phyloP scores from a whole-genome alignment of 2,797 vertebrate genomes.

The Molossus molossus region DNA sequence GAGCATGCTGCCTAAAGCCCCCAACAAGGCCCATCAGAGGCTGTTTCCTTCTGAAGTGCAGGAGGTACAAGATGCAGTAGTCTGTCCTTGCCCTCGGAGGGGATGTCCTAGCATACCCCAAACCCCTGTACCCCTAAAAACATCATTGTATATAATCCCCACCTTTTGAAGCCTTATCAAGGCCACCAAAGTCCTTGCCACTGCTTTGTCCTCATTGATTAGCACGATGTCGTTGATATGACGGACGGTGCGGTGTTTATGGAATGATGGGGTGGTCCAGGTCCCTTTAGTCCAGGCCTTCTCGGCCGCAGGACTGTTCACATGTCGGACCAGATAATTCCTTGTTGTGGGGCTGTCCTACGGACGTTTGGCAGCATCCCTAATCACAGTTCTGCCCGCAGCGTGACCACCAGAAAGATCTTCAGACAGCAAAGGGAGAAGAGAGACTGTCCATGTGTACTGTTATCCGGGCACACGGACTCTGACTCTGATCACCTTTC shows the following conservation, averaged over 20 bases:
- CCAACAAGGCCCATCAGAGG: not conserved
- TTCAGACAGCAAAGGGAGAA: not conserved
- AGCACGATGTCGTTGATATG: rapidly evolving
- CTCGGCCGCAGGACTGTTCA: not conserved
- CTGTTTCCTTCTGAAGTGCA: not conserved
- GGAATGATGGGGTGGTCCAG: too few species aligned
- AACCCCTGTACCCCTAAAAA: not conserved
- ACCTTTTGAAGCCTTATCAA: not conserved
- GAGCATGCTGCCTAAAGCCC: not conserved
- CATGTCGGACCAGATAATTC: not conserved
- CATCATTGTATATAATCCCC: rapidly evolving
- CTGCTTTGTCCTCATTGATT: not conserved
- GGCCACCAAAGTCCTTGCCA: not conserved
- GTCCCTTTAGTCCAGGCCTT: not conserved
- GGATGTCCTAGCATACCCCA: not conserved
- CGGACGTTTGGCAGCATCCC: not conserved
- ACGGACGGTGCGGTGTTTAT: rapidly evolving
- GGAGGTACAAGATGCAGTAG: not conserved
- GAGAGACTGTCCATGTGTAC: rapidly evolving
- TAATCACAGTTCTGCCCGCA: rapidly evolving
- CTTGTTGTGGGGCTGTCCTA: not conserved
- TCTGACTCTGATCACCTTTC: not conserved
- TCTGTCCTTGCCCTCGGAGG: not conserved
- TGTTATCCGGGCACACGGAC: rapidly evolving
- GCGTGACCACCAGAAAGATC: not conserved